Conservation (phyloP, 2,888 invertebrate species). For the Drosophila macrothrix region DNA sequence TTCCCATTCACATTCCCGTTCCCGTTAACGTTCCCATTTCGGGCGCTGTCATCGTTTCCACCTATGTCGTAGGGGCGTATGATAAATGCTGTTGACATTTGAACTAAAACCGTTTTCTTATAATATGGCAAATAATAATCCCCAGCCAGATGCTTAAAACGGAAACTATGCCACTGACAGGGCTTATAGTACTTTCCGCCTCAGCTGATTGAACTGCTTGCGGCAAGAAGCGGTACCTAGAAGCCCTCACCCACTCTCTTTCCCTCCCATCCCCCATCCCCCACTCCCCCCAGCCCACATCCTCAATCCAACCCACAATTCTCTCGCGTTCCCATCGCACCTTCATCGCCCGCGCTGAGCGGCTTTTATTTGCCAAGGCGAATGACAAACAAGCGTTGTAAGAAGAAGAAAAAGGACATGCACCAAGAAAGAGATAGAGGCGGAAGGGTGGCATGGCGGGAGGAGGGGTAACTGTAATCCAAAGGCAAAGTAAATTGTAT, state of each 20-base stretch:
- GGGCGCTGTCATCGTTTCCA: conserved; percentile 22
- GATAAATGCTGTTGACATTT: conserved; percentile 79
- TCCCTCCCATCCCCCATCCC: no score
- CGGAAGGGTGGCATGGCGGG: background rate
- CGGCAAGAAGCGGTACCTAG: conserved; percentile 49
- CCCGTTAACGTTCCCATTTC: background rate
- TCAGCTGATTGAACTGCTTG: conserved; percentile 76
- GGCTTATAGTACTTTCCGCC: conserved; percentile 79
- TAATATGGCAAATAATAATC: conserved; percentile 81
- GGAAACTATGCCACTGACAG: conserved; percentile 79
- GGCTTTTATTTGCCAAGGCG: conserved; percentile 76
- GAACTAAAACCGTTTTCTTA: conserved; percentile 79
- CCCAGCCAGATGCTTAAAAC: conserved; percentile 74
- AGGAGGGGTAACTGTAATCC: conserved; percentile 65
- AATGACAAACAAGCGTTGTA: conserved; percentile 69
- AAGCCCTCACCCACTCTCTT: background rate
- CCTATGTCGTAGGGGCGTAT: conserved; percentile 37
- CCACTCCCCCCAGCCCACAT: background rate
- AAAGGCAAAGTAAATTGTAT: conserved; percentile 78
- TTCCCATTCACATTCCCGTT: background rate
- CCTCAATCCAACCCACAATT: background rate
- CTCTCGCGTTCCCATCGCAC: conserved; percentile 1
- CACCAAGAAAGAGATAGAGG: conserved; percentile 14
- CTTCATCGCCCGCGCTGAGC: conserved; percentile 47
- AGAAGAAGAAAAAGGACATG: conserved; percentile 45